Evolutionary conservation across 2,113 vertebrate species (phyloP).

Genomic region (Clarias magur): DNA sequence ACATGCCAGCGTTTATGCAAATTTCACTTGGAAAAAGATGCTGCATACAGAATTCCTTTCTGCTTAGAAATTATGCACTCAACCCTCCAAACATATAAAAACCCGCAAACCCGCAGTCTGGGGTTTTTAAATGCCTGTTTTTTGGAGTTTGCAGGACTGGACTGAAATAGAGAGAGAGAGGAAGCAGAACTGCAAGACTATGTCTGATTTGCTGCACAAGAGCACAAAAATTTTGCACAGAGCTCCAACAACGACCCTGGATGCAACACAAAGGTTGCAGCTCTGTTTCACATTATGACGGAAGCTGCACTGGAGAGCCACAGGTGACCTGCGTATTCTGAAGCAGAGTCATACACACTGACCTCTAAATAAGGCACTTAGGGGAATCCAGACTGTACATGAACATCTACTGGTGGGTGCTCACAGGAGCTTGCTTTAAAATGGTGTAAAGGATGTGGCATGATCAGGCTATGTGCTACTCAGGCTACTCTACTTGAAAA

Average conservation of each 20-base stretch:
- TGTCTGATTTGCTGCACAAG: slow-evolving; percentile 24
- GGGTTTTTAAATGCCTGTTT: slow-evolving; percentile 60
- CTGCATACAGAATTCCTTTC: slow-evolving; percentile 57
- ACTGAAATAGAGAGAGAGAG: slow-evolving; percentile 1
- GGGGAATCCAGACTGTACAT: background rate
- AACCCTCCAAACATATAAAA: slow-evolving; percentile 52
- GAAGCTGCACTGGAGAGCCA: slow-evolving; percentile 34
- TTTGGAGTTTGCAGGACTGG: background rate
- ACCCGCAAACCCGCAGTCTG: slow-evolving; percentile 21
- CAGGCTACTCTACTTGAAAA: background rate
- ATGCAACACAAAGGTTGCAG: slow-evolving; percentile 33
- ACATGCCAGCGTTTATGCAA: slow-evolving; percentile 70
- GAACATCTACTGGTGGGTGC: background rate
- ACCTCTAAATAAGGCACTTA: slow-evolving; percentile 31
- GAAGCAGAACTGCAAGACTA: background rate
- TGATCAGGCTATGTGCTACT: background rate
- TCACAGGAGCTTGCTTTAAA: background rate
- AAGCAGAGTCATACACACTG: background rate
- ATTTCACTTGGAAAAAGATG: slow-evolving; percentile 64
- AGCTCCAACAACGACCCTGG: slow-evolving; percentile 33
- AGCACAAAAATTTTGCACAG: slow-evolving; percentile 33
- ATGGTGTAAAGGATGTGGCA: background rate
- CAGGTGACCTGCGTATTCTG: slow-evolving; percentile 41
- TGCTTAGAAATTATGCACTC: slow-evolving; percentile 57
- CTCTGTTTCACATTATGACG: slow-evolving; percentile 24